Evolutionary conservation across 2,888 invertebrate genomes (phyloP), one percentile per base, ranked within the genome.

Genomic region (Sclerodermus sp.): DNA sequence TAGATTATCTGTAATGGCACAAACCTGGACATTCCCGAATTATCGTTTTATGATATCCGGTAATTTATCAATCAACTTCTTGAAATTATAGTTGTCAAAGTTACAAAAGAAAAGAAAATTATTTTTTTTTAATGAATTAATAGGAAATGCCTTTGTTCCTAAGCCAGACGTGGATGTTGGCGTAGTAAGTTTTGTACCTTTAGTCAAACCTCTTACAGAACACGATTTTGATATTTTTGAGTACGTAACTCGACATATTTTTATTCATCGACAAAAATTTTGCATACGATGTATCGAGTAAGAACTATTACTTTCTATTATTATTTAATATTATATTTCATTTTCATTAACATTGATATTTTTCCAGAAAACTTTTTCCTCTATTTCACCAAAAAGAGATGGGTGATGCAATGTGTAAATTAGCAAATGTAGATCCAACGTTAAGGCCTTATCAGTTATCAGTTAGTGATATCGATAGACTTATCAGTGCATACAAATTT

Each of bases 111-210:
- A 23, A 23, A n/a, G n/a, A n/a, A 14, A n/a, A 9, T 42, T 1
- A 12, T 29, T 42, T 23, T 36, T 47, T n/a, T n/a, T n/a, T n/a
- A n/a, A n/a, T 6, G 13, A 42, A 42, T 48, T 1, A 17, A 9
- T 44, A 84, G 86, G 85, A 1, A 82, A 81, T 60, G 90, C 92
- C 0, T 99, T 99, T 80, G 84, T 96, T 29, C 99, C 99, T 0
- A 88, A 90, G 71, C 98, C 99, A 0, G 87, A 98, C 55, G 97
- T 99, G 4, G 96, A 99, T 82, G 98, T 97, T 0, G 96, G 93
- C 13, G 93, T 98, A 1, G 95, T 99, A 0, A 89, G 89, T 42
- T 83, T 99, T 42, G 84, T 86, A 13, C 98, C 99, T 1, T 77
- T 88, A 8, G 85, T 85, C 61, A 76, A 82, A 41, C 96, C 98